These are phyloP conservation scores for Hydropotes inermis DNA, from an alignment of 2,113 vertebrate species.

Conservation along the genomic window DNA sequence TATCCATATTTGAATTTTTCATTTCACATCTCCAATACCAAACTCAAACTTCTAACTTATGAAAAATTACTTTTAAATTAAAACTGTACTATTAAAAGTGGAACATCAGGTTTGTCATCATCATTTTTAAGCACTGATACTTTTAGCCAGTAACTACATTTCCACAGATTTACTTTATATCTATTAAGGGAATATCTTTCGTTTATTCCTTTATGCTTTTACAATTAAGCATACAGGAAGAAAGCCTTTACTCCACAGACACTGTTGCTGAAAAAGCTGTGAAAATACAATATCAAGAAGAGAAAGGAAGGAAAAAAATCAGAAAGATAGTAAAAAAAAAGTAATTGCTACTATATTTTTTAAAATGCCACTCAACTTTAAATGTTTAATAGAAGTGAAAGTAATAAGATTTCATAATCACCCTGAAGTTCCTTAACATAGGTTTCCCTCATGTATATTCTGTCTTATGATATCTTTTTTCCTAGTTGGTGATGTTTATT, in stretches of 20 bases:
- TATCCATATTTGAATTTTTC: neutral
- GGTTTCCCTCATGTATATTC: neutral
- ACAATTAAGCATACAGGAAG: neutral
- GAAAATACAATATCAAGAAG: neutral
- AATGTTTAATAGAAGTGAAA: conserved; percentile 21
- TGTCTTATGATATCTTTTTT: neutral
- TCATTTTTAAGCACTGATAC: neutral
- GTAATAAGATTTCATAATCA: neutral
- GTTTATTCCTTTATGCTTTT: neutral
- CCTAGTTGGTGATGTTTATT: neutral
- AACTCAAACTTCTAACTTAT: neutral
- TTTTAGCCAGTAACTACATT: neutral
- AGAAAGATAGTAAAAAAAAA: neutral
- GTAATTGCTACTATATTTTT: neutral
- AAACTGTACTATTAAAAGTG: neutral
- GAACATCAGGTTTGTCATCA: neutral
- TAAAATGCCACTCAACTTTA: neutral
- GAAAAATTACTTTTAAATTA: neutral
- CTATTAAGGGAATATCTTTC: neutral
- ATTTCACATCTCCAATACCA: neutral
- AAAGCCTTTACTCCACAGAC: neutral
- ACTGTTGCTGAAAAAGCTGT: neutral
- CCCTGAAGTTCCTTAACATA: neutral
- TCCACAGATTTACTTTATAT: neutral
- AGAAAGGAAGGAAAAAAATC: neutral